phyloP scores from a whole-genome alignment of 2,113 vertebrate species.

The Barnardius zonarius region DNA sequence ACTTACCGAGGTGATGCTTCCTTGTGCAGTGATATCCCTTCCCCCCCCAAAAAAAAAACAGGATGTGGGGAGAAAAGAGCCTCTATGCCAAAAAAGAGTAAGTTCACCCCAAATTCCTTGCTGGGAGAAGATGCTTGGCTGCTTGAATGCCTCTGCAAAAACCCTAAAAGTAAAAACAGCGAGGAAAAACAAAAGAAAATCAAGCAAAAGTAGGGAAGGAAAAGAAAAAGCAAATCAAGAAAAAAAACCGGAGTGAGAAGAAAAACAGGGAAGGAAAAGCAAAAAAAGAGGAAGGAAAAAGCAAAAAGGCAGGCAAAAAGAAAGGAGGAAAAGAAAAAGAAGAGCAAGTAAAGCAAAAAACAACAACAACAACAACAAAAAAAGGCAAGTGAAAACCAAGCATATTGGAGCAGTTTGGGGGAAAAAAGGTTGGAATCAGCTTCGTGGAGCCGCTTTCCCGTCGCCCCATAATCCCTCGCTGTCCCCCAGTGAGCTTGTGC shows the following conservation, averaged over 20 bases:
- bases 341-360: neutral
- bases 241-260: neutral
- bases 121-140: neutral
- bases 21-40: neutral
- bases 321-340: too few relatives aligned
- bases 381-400: neutral
- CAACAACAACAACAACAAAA: too few relatives aligned
- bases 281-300: neutral
- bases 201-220: neutral
- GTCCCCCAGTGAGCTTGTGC: conserved; percentile 43
- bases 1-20: neutral
- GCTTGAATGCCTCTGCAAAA: neutral
- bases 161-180: neutral
- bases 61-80: neutral
- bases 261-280: neutral
- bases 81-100: neutral
- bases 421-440: neutral
- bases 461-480: conserved; percentile 42
- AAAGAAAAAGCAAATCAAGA: too few relatives aligned
- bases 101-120: neutral
- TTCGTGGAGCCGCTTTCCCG: neutral
- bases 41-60: too few relatives aligned
- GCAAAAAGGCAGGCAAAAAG: neutral
- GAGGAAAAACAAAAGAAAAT: neutral
- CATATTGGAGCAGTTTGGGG: neutral